These are phyloP conservation scores for Akabosia matsudoensis DNA, from an alignment of 1,140 invertebrate species.

Conservation along the genomic window DNA sequence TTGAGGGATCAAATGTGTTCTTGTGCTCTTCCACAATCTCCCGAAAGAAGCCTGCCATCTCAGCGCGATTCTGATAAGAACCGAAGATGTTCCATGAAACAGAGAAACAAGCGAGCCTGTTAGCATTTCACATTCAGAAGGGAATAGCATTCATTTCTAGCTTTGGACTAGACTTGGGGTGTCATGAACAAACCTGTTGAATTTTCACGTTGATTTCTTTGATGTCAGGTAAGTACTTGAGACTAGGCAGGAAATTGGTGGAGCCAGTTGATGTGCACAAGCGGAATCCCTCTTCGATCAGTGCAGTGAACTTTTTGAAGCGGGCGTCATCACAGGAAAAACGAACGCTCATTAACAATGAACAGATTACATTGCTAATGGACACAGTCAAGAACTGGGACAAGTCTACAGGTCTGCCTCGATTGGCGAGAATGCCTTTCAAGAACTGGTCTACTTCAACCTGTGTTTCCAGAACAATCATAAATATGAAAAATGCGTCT, in stretches of 20 bases:
- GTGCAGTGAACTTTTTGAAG: slow-evolving; percentile 72
- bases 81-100: no score
- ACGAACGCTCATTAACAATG: slow-evolving; percentile 80
- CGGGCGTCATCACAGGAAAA: slow-evolving; percentile 71
- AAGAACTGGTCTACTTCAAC: slow-evolving; percentile 73
- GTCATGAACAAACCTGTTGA: slow-evolving; percentile 53
- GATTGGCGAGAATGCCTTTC: slow-evolving; percentile 58
- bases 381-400: slow-evolving; percentile 70
- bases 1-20: slow-evolving; percentile 67
- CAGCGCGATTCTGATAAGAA: slow-evolving; percentile 72
- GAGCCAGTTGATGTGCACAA: slow-evolving; percentile 67
- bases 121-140: no score
- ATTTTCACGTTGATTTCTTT: slow-evolving; percentile 70
- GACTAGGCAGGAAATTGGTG: slow-evolving; percentile 66
- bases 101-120: no score
- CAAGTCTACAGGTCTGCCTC: slow-evolving; percentile 65
- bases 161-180: no score
- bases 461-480: slow-evolving; percentile 54
- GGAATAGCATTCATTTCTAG: no score
- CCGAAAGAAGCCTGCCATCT: slow-evolving; percentile 80
- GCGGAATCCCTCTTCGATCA: slow-evolving; percentile 84
- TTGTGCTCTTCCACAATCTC: slow-evolving; percentile 76
- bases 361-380: slow-evolving; percentile 87
- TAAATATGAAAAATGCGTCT: background rate
- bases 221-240: slow-evolving; percentile 71